Conservation (phyloP, 2,113 vertebrate genomes). For the Mirza zaza region DNA sequence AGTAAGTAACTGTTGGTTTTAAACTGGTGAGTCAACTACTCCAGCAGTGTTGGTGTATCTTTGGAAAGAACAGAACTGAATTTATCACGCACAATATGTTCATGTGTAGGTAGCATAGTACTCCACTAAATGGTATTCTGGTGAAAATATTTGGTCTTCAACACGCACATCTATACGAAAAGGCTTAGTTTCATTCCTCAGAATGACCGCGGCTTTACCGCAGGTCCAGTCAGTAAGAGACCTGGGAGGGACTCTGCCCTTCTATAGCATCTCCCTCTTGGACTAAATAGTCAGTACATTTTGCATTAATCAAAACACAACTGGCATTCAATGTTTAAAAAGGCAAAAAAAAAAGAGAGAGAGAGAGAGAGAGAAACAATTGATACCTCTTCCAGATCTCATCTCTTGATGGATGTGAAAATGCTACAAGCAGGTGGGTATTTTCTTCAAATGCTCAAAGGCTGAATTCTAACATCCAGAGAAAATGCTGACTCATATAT, state of each 20-base stretch:
- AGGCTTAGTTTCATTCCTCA: neutral
- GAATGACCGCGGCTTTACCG: neutral
- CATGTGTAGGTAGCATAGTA: neutral
- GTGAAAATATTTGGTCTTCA: neutral
- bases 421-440: neutral
- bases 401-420: neutral
- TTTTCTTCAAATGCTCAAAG: constrained; percentile 11
- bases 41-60: neutral
- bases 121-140: neutral
- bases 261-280: neutral
- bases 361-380: neutral
- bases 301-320: neutral
- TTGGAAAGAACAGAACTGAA: neutral
- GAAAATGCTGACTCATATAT: constrained; percentile 56
- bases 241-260: too few species aligned
- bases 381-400: neutral
- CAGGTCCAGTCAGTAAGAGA: neutral
- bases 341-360: neutral
- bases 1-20: constrained; percentile 39
- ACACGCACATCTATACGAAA: neutral
- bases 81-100: neutral
- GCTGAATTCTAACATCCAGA: neutral
- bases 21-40: neutral
- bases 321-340: neutral
- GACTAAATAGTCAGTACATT: neutral